These are phyloP conservation scores for Pasiphila rectangulata DNA, from an alignment of 2,888 invertebrate species.

Conservation along the genomic window DNA sequence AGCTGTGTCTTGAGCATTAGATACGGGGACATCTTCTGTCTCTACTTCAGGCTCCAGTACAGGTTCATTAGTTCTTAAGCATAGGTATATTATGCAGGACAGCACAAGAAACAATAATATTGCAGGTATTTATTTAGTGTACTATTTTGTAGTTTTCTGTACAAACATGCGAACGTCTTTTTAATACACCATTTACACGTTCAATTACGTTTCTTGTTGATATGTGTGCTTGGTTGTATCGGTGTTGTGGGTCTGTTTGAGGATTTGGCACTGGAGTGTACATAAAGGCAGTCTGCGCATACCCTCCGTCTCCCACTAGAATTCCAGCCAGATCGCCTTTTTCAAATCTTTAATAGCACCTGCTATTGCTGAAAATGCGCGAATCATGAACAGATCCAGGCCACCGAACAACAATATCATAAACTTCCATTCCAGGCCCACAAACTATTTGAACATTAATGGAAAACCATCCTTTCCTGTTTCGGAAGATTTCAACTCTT, in stretches of 20 bases:
- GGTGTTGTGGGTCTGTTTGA: not conserved
- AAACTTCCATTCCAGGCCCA: too few relatives aligned
- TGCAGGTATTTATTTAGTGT: not conserved
- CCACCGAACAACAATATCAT: slow-evolving; percentile 1
- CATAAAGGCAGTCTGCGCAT: slow-evolving; percentile 7
- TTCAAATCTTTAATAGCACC: too few relatives aligned
- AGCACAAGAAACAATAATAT: slow-evolving; percentile 5
- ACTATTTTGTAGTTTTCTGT: slow-evolving; percentile 4
- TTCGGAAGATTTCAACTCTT: too few relatives aligned
- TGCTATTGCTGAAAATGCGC: slow-evolving; percentile 1
- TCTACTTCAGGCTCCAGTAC: not conserved
- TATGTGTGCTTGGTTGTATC: slow-evolving; percentile 13
- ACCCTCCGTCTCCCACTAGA: slow-evolving; percentile 14
- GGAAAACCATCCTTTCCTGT: too few relatives aligned
- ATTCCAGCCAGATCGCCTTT: slow-evolving; percentile 4
- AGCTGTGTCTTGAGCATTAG: not conserved
- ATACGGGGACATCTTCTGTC: not conserved
- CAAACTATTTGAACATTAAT: too few relatives aligned
- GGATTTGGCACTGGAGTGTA: slow-evolving; percentile 12
- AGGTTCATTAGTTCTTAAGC: slow-evolving; percentile 1
- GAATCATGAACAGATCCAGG: slow-evolving; percentile 6
- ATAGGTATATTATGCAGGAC: not conserved
- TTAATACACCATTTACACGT: too few relatives aligned
- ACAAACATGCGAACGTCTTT: too few relatives aligned
- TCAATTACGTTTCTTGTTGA: too few relatives aligned